Base-by-base conservation (phyloP, 2,113 vertebrate species). In the Cervus canadensis region DNA sequence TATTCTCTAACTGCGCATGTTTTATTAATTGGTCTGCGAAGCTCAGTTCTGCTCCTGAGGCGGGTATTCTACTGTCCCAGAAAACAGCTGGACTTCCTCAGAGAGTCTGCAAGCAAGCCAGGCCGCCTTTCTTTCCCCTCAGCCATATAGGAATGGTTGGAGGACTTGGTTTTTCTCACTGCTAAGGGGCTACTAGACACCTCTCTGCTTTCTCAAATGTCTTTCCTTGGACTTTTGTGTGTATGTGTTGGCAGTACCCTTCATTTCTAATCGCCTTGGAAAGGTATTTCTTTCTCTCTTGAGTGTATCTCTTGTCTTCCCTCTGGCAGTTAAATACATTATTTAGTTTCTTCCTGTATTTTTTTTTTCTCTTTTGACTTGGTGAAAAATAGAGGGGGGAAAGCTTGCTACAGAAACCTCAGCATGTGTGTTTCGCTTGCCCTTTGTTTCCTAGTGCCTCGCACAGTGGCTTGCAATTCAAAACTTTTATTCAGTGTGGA, bases 11-110 rank as follows among this genome's bases (percentile, higher is more conserved):
- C 89, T 76, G 36, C 7, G 28, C 97, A 89, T 98, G 97, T 98
- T 99, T 98, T 98, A 98, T 97, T 96, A 97, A 98, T 98, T 97
- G 97, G 91, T 60, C 94, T 97, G 92, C 83, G 92, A 98, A 96
- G 59, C 81, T 95, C 94, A 82, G 91, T 94, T 97, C 83, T 87
- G 94, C 95, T 97, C 88, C 89, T 5, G 54, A 95, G 89, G 96
- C 96, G 87, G 45, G 78, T 43, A 0, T n/a, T 87, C 60, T 74
- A 14, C 79, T 60, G 56, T 81, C 83, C 91, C 89, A 60, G 67
- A 54, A 54, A 92, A 91, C 83, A 97, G 94, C 91, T 98, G 98
- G 87, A 36, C 90, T 94, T 71, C 19, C 23, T 97, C 83, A 87
- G 97, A 82, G 90, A 90, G 21, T 48, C 14, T 30, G 90, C 87